Evolutionary conservation across 2,888 invertebrate species (phyloP).

Genomic region (Galerucella nymphaeae): DNA sequence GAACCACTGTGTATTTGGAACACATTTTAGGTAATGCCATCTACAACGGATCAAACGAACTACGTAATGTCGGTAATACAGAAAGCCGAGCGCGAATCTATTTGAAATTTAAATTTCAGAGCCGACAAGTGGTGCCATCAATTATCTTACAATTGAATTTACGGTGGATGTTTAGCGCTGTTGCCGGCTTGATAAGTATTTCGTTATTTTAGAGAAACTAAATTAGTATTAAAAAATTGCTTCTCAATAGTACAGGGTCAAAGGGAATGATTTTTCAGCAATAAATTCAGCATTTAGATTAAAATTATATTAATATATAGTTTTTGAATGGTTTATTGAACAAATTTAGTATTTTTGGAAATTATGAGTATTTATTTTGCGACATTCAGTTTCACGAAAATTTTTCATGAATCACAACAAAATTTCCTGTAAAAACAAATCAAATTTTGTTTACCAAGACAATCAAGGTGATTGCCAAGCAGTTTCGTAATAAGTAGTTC

Average conservation of each 20-base stretch:
- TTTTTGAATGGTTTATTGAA: too few species aligned
- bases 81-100: background rate
- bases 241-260: too few species aligned
- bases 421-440: background rate
- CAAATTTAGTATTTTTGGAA: too few species aligned
- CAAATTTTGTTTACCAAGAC: background rate
- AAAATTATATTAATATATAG: too few species aligned
- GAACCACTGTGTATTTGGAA: background rate
- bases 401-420: background rate
- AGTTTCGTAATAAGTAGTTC: conserved; percentile 1
- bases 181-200: background rate
- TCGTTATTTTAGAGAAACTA: background rate
- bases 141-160: background rate
- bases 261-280: too few species aligned
- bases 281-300: too few species aligned
- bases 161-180: background rate
- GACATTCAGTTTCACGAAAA: background rate
- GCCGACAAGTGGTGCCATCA: background rate
- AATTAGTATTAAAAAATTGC: background rate
- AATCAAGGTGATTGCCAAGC: conserved; percentile 6
- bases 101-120: background rate
- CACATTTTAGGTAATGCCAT: background rate
- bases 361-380: too few species aligned
- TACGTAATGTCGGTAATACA: background rate
- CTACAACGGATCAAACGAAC: background rate